phyloP scores from a whole-genome alignment of 2,797 vertebrate genomes.

The Tangara arthus region DNA sequence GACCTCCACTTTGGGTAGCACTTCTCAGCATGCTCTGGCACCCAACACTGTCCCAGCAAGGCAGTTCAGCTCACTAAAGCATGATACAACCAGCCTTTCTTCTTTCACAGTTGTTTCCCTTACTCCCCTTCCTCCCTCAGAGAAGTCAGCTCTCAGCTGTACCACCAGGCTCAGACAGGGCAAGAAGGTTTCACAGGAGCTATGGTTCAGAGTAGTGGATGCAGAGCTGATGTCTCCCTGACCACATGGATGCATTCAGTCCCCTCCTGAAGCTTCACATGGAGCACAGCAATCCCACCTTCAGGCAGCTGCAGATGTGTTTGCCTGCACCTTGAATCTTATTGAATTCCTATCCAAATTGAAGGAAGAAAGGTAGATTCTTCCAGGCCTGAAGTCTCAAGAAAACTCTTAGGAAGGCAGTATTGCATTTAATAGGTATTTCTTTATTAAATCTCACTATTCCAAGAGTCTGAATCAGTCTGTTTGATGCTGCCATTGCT shows the following conservation, averaged over 20 bases:
- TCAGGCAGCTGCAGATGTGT: rapidly evolving
- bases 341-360: neutral
- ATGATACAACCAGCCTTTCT: neutral
- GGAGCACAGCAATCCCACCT: neutral
- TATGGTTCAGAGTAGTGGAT: neutral
- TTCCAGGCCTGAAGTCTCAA: neutral
- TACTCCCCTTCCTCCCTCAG: neutral
- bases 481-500: neutral
- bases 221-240: neutral
- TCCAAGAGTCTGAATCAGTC: neutral
- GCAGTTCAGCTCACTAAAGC: neutral
- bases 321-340: neutral
- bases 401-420: neutral
- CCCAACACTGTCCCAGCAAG: neutral
- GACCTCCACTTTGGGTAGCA: neutral
- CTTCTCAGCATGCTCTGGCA: rapidly evolving
- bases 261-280: neutral
- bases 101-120: neutral
- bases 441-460: neutral
- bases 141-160: neutral
- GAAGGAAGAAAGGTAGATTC: neutral
- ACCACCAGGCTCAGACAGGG: rapidly evolving
- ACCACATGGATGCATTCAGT: neutral
- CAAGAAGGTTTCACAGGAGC: neutral
- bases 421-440: neutral